A percentile compares a stretch with the other conserved stretches of the same genome.
phyloP scores from a whole-genome alignment of 2,888 invertebrate genomes.

The Sesamia inferens region DNA sequence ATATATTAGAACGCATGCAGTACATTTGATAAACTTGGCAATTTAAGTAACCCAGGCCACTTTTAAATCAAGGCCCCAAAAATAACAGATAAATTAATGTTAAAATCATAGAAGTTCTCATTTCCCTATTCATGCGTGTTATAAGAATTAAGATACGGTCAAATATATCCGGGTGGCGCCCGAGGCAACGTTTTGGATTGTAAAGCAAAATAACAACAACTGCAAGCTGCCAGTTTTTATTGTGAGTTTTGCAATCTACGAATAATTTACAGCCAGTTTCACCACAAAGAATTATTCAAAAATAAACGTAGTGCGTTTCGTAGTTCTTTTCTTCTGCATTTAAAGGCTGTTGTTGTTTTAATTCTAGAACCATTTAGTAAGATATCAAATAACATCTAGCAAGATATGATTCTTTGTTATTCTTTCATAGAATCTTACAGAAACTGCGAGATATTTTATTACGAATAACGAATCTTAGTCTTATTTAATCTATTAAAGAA shows the following conservation, averaged over 20 bases:
- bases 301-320: neutral
- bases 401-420: neutral
- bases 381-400: neutral
- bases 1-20: no score
- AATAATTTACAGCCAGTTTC: slow-evolving; percentile 49
- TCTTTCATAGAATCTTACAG: neutral
- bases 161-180: slow-evolving; percentile 26
- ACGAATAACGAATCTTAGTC: no score
- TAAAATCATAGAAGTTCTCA: slow-evolving; percentile 23
- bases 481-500: no score
- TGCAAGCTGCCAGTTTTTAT: slow-evolving; percentile 37
- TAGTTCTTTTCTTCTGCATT: slow-evolving; percentile 7
- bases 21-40: no score
- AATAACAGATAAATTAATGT: slow-evolving; percentile 5
- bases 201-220: slow-evolving; percentile 52
- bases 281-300: slow-evolving; percentile 9
- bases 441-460: neutral
- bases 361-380: neutral
- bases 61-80: neutral
- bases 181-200: slow-evolving; percentile 28
- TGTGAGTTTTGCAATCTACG: slow-evolving; percentile 48
- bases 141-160: slow-evolving; percentile 16
- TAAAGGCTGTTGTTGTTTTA: neutral
- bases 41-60: no score
- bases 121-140: neutral